A percentile compares a stretch with the other conserved stretches of the same genome.
Conservation (phyloP, 2,113 vertebrate genomes). For the Seriola quinqueradiata region DNA sequence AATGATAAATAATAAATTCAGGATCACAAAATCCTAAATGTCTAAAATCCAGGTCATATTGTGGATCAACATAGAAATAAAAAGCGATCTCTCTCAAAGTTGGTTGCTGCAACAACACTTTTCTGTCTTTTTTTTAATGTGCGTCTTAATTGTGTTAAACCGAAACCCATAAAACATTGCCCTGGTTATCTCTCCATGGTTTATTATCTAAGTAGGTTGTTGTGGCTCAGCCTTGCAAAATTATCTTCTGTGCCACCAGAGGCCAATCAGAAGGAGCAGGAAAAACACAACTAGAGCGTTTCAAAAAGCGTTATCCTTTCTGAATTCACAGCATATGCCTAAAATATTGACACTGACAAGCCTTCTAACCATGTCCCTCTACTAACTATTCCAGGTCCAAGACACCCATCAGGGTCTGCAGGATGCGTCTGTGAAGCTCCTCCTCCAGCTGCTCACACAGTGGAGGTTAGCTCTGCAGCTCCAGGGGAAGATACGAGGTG, state of each 20-base stretch:
- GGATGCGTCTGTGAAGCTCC: constrained; percentile 95
- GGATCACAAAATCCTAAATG: neutral
- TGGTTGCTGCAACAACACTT: neutral
- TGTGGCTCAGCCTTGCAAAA: neutral
- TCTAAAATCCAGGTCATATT: neutral
- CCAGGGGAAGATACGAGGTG: constrained; percentile 89
- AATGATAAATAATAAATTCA: neutral
- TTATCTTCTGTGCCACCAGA: neutral
- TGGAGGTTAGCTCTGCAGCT: constrained; percentile 95
- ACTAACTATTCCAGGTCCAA: constrained; percentile 82
- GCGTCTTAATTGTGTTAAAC: constrained; percentile 6
- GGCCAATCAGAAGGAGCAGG: neutral
- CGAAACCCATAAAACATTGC: neutral
- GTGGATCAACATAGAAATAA: neutral
- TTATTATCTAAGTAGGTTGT: constrained; percentile 1
- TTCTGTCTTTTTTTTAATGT: neutral
- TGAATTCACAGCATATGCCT: neutral
- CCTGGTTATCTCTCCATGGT: neutral
- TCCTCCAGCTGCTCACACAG: constrained; percentile 96
- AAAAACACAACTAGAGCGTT: neutral
- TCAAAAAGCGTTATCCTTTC: neutral
- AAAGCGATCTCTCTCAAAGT: neutral
- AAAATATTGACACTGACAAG: neutral
- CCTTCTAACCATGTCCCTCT: neutral
- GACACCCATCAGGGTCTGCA: constrained; percentile 95